Evolutionary conservation across 2,888 invertebrate genomes (phyloP), one percentile per base, ranked within the genome.

Genomic region (Stenodema calcarata): DNA sequence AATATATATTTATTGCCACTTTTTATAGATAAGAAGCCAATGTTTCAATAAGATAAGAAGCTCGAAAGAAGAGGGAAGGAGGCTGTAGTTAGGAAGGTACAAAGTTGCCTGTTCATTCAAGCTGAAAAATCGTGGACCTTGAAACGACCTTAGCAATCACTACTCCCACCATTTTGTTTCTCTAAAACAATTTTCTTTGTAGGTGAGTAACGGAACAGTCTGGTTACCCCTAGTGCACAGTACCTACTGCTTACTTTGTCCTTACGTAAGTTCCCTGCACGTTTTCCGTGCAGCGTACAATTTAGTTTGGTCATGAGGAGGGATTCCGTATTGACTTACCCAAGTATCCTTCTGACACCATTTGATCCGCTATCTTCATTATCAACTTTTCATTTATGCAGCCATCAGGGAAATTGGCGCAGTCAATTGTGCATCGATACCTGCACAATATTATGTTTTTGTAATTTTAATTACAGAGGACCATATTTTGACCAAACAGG

Each of bases 341-440:
- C 18, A 84, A 73, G 30, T 84, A 84, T 27, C 62, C 62, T 73
- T 75, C 84, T 12, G 27, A 28, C 11, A 4, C 27, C 90, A 94
- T 90, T 41, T 91, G 90, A 90, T 94, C 93, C 0, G 93, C 92
- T 91, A 92, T 93, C 87, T 91, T 91, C 89, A 91, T 91, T 89
- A 93, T 93, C 18, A 94, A 90, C 18, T 91, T 90, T 89, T 94
- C 94, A 89, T 94, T 94, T 87, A 94, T 93, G 89, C 94, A 94
- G 88, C 94, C 93, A 87, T 93, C 91, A 0, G 94, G 94, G 89
- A 93, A 93, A 47, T 91, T 92, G 18, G 91, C 90, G 90, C 95
- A 95, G 90, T 95, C 93, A 0, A 92, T 92, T 84, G 93, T 92
- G 89, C 95, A 95, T 16, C 94, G 91, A 90, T 93, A 95, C 47